These are phyloP conservation scores for Epirrhoe tristata DNA, from an alignment of 2,888 invertebrate species.

Conservation along the genomic window DNA sequence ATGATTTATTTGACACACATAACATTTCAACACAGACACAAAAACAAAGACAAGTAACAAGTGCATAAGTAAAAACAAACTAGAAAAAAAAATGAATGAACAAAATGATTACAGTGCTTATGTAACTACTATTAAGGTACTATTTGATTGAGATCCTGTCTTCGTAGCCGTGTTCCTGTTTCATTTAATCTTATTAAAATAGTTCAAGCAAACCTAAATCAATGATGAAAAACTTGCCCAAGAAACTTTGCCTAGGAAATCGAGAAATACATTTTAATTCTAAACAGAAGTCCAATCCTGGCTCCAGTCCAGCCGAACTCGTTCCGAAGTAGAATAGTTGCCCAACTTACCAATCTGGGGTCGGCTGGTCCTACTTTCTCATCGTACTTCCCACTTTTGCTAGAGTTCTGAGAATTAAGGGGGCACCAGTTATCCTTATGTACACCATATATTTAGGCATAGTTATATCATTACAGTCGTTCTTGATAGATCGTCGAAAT, in stretches of 20 bases:
- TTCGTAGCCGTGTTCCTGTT: too few relatives aligned
- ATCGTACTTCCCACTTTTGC: constrained; percentile 16
- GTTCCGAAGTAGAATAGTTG: constrained; percentile 26
- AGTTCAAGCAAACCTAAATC: background rate
- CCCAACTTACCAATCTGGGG: constrained; percentile 24
- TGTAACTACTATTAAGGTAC: too few relatives aligned
- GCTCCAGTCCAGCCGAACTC: constrained; percentile 27
- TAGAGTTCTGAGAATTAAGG: background rate
- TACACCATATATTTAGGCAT: too few relatives aligned
- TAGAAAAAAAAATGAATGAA: too few relatives aligned
- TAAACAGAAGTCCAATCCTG: constrained; percentile 27
- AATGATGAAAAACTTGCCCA: background rate
- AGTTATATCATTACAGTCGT: too few relatives aligned
- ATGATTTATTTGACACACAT: too few relatives aligned
- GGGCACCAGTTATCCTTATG: background rate
- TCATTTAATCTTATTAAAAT: background rate
- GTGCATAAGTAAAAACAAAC: too few relatives aligned
- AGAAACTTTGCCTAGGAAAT: background rate
- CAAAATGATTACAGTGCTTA: too few relatives aligned
- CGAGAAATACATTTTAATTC: constrained; percentile 24
- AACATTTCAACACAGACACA: too few relatives aligned
- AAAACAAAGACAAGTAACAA: too few relatives aligned
- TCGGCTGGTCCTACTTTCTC: constrained; percentile 10
- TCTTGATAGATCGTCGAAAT: too few relatives aligned
- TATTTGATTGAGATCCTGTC: too few relatives aligned